Evolutionary conservation across 2,797 vertebrate genomes (phyloP), one percentile per base, ranked within the genome.

Genomic region (Spinibarbus caldwelli): DNA sequence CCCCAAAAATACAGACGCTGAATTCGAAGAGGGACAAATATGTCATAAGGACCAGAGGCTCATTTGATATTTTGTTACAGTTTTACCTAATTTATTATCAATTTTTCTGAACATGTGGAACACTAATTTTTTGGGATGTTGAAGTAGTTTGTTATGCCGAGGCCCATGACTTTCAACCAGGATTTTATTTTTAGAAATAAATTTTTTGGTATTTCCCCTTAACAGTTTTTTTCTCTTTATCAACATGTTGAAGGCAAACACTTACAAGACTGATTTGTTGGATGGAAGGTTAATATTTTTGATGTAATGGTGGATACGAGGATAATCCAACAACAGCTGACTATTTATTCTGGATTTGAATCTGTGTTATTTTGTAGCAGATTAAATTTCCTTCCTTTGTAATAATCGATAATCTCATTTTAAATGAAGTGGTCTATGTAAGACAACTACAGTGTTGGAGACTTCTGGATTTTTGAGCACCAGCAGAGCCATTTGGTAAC

Each of bases 11-110:
- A 59, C 47, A 36, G 45, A 76, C 6, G 49, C 52, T 49, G 47
- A 87, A 57, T 73, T 68, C 6, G 19, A 85, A 31, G 66, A 80
- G 49, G 12, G 64, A 67, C 31, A 67, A 79, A 83, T 79, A 78
- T 71, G 10, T 62, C 31, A 14, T 75, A 86, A 80, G 76, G 73
- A 85, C 43, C 12, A 23, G 64, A 71, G 47, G 49, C 52, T 78
- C 10, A 49, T 80, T 62, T 72, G 64, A 87, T 77, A 67, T 67
- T n/a, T 85, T 83, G 26, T 72, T 72, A 83, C 17, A 36, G 23
- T 83, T 89, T 85, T 83, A 79, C 49, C 54, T 86, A 47, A 82
- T 80, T 86, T 85, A 62, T 80, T 57, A 29, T 83, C 47, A 54
- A 23, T 36, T 75, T 83, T 70, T 79, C 45, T 67, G 19, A 86